Evolutionary conservation across 2,888 invertebrate species (phyloP).

Genomic region (Cataglyphis altisquamis): DNA sequence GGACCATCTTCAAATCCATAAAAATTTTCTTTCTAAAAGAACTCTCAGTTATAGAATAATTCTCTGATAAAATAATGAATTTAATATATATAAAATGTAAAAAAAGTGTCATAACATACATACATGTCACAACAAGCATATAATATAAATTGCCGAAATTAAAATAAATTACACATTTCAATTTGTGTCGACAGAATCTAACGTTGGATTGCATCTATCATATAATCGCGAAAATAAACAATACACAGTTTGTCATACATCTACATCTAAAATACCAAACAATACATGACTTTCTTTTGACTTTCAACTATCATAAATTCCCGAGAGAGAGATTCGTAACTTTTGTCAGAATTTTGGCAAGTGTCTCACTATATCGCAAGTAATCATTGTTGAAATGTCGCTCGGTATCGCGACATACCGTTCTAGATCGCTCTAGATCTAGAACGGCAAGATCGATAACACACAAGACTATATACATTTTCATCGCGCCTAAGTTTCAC

Average conservation of each 20-base stretch:
- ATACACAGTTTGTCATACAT: background rate
- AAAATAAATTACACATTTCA: background rate
- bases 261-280: background rate
- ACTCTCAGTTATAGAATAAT: background rate
- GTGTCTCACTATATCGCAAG: conserved; percentile 32
- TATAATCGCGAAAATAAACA: background rate
- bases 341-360: conserved; percentile 44
- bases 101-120: background rate
- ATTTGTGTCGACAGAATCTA: background rate
- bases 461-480: conserved; percentile 16
- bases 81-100: background rate
- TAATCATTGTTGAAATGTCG: conserved; percentile 41
- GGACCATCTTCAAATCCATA: background rate
- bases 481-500: conserved; percentile 26
- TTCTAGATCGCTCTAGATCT: conserved; percentile 8
- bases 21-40: background rate
- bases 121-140: background rate
- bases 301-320: conserved; percentile 1
- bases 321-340: conserved; percentile 10
- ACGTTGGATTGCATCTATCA: background rate
- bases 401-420: conserved; percentile 17
- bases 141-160: background rate
- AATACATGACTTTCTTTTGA: conserved; percentile 13
- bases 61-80: conserved; percentile 1
- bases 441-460: conserved; percentile 40